Evolutionary conservation across 2,797 vertebrate species (phyloP).

Genomic region (Dendrocincla tyrannina): DNA sequence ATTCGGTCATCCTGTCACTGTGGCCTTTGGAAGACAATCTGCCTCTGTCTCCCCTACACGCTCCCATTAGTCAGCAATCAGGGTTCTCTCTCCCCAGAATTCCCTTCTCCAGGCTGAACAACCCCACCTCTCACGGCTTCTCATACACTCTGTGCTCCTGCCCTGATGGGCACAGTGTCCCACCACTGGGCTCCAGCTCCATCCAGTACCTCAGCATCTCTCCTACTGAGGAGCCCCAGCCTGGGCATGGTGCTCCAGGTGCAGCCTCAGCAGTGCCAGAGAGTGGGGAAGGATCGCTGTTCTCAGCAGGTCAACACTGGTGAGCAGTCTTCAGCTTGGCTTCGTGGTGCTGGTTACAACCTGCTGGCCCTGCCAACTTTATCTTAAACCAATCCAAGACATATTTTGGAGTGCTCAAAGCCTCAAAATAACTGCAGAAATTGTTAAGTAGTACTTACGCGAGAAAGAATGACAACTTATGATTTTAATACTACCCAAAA

Average conservation of each 20-base stretch:
- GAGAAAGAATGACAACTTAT: background rate
- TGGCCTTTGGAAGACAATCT: background rate
- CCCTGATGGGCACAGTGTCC: background rate
- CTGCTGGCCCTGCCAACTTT: background rate
- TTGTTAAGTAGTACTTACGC: background rate
- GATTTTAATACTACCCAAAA: background rate
- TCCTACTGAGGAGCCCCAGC: background rate
- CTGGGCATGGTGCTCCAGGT: too few relatives aligned
- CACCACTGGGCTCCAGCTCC: fast-evolving
- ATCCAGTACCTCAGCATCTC: background rate
- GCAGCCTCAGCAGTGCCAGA: background rate
- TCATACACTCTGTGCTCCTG: background rate
- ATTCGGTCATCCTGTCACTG: background rate
- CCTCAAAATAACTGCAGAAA: background rate
- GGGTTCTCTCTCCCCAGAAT: background rate
- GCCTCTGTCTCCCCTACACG: background rate
- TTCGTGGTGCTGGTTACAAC: background rate
- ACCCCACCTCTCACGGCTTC: background rate
- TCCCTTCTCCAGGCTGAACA: background rate
- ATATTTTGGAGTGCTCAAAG: background rate
- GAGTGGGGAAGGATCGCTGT: background rate
- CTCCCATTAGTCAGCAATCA: background rate
- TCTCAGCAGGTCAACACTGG: background rate
- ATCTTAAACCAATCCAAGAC: background rate
- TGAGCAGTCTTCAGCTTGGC: background rate